Conservation (phyloP, 2,113 vertebrate genomes). For the Corythornis madagascariensis region DNA sequence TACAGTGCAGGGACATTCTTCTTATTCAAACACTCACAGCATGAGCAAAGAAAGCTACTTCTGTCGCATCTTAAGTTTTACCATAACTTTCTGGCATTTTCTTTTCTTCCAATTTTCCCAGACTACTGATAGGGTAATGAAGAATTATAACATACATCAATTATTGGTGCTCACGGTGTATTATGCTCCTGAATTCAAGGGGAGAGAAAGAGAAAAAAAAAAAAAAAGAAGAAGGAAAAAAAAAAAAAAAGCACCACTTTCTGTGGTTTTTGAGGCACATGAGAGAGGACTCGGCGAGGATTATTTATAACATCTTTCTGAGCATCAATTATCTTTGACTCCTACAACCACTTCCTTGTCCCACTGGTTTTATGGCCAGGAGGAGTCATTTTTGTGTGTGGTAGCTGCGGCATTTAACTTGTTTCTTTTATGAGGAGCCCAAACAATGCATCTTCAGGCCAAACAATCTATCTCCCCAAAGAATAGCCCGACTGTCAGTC, state of each 20-base stretch:
- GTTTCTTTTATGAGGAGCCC: conserved; percentile 73
- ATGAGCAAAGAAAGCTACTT: conserved; percentile 90
- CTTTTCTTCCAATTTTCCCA: conserved; percentile 80
- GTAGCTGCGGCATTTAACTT: conserved; percentile 60
- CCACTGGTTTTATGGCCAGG: conserved; percentile 65
- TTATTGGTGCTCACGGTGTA: conserved; percentile 76
- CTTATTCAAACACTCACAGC: conserved; percentile 98
- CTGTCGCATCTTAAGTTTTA: conserved; percentile 84
- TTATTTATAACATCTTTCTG: conserved; percentile 75
- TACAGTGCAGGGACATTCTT: conserved; percentile 95
- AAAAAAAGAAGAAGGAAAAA: conserved; percentile 31
- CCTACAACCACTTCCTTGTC: conserved; percentile 67
- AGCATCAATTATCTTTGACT: conserved; percentile 71
- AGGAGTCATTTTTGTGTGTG: conserved; percentile 66
- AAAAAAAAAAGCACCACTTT: conserved; percentile 62
- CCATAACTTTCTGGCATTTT: conserved; percentile 83
- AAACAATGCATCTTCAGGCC: conserved; percentile 72
- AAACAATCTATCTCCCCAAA: conserved; percentile 60
- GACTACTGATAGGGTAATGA: conserved; percentile 78
- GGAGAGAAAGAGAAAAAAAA: conserved; percentile 31
- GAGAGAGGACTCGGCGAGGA: conserved; percentile 36
- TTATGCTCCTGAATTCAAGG: conserved; percentile 68
- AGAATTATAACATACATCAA: conserved; percentile 82
- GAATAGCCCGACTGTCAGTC: conserved; percentile 47
- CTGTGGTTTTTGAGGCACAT: conserved; percentile 69